Evolutionary conservation across 2,113 vertebrate genomes (phyloP).

Genomic region (Nannobrachium achirus): DNA sequence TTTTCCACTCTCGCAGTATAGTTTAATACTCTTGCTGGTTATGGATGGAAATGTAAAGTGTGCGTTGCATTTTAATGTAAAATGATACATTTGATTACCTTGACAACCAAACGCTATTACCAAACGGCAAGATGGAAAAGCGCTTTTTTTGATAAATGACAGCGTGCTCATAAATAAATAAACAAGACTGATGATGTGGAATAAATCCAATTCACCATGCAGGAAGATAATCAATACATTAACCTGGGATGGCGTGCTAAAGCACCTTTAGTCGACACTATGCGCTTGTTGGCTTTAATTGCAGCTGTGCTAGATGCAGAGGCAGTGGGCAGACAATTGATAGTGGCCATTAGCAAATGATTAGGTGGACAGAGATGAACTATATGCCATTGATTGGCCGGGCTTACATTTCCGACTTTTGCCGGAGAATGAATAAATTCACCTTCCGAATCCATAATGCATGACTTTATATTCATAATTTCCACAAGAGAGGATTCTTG

Average conservation of each 20-base stretch:
- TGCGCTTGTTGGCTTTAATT: conserved; percentile 78
- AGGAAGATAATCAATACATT: conserved; percentile 79
- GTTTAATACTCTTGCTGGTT: too few relatives aligned
- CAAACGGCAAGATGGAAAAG: conserved; percentile 54
- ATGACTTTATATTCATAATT: conserved; percentile 80
- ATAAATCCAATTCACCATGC: conserved; percentile 74
- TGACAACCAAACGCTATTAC: conserved; percentile 42
- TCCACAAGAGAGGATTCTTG: conserved; percentile 64
- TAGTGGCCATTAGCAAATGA: conserved; percentile 84
- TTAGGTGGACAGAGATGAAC: conserved; percentile 83
- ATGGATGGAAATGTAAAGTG: neutral
- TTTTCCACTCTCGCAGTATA: too few relatives aligned
- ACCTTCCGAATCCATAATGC: conserved; percentile 78
- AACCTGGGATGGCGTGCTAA: conserved; percentile 75
- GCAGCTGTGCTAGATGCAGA: conserved; percentile 65
- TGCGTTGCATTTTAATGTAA: conserved; percentile 29
- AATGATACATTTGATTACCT: conserved; percentile 42
- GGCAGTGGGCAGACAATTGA: conserved; percentile 79
- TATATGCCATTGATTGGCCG: conserved; percentile 79
- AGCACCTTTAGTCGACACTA: conserved; percentile 73
- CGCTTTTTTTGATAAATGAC: conserved; percentile 59
- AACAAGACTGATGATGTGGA: conserved; percentile 75
- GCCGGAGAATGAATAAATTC: conserved; percentile 80
- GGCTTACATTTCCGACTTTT: conserved; percentile 82
- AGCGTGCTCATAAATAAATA: conserved; percentile 70